Base-by-base conservation (phyloP, 2,888 invertebrate species). In the Acrocyrtus sp. region DNA sequence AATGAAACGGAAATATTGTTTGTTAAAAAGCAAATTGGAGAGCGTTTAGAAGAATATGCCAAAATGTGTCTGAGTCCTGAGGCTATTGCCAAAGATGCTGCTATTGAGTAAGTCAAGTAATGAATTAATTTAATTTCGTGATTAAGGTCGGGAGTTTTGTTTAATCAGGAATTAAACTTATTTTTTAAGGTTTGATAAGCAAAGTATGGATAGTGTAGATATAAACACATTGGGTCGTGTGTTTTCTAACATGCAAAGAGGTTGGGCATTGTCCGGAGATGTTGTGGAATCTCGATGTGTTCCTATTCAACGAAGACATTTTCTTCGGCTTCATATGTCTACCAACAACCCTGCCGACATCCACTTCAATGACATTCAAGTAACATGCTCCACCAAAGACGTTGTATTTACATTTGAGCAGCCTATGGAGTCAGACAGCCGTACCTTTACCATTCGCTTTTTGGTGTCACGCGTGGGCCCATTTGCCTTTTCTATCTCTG, bases 1-100 rank as follows among this genome's bases (percentile, higher is more conserved):
- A 84, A 83, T 73, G 85, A 85, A 73, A 86, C 85, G 22, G 86
- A 86, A 77, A 83, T 86, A 45, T 82, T 86, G 19, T 82, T 87
- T 56, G 84, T 86, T 41, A 85, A 84, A 80, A 86, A 86, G 73
- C 86, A 87, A 81, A 84, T 86, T 82, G 82, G 83, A 2, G 85
- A 85, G 56, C 83, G 85, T 62, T 81, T 86, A 45, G 82, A 84
- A 61, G 84, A 85, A 70, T 83, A 85, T 76, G 82, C 82, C 60
- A 81, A 81, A 76, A 78, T 80, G 79, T 74, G 78, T 47, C 61
- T 79, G 24, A 74, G 77, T 43, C 73, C 77, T 15, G 68, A 69
- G 17, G 45, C 72, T 24, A 66, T 72, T 15, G 62, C 72, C 12
- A 60, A 76, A 50, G 81, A 81, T 48, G 63, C 76, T 60, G 78